Base-by-base conservation (phyloP, 2,888 invertebrate species). In the Helobdella robusta region DNA sequence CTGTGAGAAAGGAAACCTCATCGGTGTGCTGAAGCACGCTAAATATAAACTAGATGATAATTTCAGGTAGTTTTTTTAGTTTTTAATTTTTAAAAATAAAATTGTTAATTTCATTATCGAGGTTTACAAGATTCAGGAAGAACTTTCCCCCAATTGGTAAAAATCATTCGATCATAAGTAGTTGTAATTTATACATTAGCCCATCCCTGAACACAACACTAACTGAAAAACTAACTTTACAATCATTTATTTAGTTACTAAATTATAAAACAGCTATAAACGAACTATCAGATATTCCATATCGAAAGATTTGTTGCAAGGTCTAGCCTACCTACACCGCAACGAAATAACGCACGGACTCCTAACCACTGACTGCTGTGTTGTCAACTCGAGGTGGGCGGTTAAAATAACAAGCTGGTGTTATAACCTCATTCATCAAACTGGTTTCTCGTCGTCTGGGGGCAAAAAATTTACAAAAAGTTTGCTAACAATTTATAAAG, bases 371-470 rank as follows among this genome's bases (percentile, higher is more conserved):
- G 61, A 70, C n/a, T 70, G 67, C 50, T 77, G 77, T 63, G 64
- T 74, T n/a, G 70, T 78, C 28, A 78, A 78, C 68, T 62, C 64
- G 2, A 69, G 73, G 15, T 78, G 78, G 78, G 73, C 71, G 1
- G 73, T 77, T 2, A 74, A 75, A 65, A 70, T 78, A 5, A 69
- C 73, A 4, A 74, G 75, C 59, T 78, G 77, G 77, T 73, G 48
- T 48, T 48, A 73, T 62, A 73, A 73, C 60, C 68, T 59, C 25
- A 68, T 66, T 25, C 59, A 74, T 18, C 67, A 68, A 5, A 36
- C 64, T 0, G 25, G n/a, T 48, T 28, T 28, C n/a, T 50, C 59
- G 25, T 56, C 67, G 6, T 23, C 25, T 15, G 30, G 35, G 20
- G 28, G 48, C 30, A n/a, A n/a, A n/a, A n/a, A n/a, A n/a, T n/a